Evolutionary conservation across 2,113 vertebrate species (phyloP).

Genomic region (Oplegnathus fasciatus): DNA sequence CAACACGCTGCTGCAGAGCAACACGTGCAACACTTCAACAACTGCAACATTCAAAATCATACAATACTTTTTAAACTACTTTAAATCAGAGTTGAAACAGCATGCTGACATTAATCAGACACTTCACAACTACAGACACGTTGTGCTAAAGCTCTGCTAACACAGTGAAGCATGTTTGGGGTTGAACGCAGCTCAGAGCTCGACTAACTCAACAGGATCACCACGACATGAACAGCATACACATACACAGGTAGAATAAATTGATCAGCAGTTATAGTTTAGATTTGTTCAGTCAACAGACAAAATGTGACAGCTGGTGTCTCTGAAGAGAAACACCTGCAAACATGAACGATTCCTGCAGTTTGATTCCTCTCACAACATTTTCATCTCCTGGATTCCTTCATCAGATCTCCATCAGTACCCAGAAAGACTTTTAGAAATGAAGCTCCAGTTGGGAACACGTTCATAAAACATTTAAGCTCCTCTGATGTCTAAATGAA

Average conservation of each 20-base stretch:
- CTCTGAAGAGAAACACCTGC: background rate
- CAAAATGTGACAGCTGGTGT: background rate
- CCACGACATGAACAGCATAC: conserved; percentile 34
- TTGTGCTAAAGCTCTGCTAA: background rate
- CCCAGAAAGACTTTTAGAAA: background rate
- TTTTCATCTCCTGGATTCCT: background rate
- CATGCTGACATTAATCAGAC: conserved; percentile 46
- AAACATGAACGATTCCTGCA: background rate
- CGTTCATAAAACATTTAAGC: background rate
- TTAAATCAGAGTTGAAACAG: background rate
- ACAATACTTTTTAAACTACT: background rate
- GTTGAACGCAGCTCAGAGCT: conserved; percentile 48
- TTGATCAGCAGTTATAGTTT: conserved; percentile 14
- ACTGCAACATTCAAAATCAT: conserved; percentile 7
- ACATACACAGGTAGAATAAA: conserved; percentile 25
- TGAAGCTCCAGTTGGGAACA: background rate
- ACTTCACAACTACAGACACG: conserved; percentile 16
- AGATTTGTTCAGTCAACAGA: background rate
- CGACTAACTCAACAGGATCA: conserved; percentile 32
- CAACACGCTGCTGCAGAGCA: conserved; percentile 20
- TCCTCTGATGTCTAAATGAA: background rate
- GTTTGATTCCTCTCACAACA: background rate
- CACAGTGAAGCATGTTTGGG: background rate
- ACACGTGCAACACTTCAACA: conserved; percentile 3
- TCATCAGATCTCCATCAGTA: background rate